Base-by-base conservation (phyloP, 2,888 invertebrate genomes). In the Yponomeuta plumbellus region DNA sequence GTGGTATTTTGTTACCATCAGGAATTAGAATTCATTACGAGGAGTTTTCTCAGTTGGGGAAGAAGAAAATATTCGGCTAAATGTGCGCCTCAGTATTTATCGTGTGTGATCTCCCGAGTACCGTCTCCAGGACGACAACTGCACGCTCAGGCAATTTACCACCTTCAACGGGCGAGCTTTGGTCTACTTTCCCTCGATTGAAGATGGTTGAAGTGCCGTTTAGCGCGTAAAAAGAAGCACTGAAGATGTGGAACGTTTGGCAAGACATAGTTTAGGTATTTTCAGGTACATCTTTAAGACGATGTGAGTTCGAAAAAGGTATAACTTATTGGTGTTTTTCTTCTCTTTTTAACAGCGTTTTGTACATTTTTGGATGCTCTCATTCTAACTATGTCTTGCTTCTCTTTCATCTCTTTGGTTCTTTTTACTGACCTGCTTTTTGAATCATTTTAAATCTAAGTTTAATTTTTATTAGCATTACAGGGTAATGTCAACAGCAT, bases 361-460 rank as follows among this genome's bases (percentile, higher is more conserved):
- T 75, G 79, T 77, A 75, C 72, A 59, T 73, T 69, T 72, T 69
- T 74, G 71, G 59, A 13, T 78, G 81, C 85, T 86, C 79, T 80
- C 69, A 78, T 58, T 84, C 86, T 90, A 89, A 88, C 88, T 91
- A 91, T 91, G 91, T 91, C 91, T 91, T 91, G 91, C 90, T 90
- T 89, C 75, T 61, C 81, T 87, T 81, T 86, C 87, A 84, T 84
- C 79, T 82, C 70, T 75, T 71, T 70, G 70, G 68, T 65, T 23
- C 13, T 64, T 64, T 65, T 65, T 59, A 65, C 65, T 65, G 20
- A 63, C 39, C 22, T 56, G 44, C 57, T 67, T 58, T 40, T 66
- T 57, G 26, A 57, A 44, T 62, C 21, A 20, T 58, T 10, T 57
- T 63, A 34, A 17, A n/a, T 63, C 1, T 56, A 13, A 23, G 5